Conservation (phyloP, 2,888 invertebrate species). For the Hirudinaria manillensis region DNA sequence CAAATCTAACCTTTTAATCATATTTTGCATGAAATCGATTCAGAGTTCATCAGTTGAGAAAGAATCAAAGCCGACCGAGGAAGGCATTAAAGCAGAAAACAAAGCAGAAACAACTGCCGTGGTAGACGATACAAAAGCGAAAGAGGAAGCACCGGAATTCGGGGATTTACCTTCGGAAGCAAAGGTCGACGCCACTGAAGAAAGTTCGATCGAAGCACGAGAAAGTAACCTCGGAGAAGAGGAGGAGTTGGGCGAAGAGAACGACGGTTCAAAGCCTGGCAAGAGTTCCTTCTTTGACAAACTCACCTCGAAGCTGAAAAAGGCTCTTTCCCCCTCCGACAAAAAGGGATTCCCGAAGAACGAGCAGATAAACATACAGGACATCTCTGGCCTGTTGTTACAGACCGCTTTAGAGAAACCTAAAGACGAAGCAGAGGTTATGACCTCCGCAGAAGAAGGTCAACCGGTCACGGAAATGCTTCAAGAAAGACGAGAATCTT, state of each 20-base stretch:
- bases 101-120: not conserved
- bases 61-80: not conserved
- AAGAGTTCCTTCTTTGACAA: slow-evolving; percentile 14
- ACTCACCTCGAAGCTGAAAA: slow-evolving; percentile 15
- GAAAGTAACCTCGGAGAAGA: slow-evolving; percentile 10
- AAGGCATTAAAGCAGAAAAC: not conserved
- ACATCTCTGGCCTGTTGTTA: not conserved
- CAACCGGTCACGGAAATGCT: not conserved
- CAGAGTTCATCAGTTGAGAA: slow-evolving; percentile 14
- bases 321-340: slow-evolving; percentile 16
- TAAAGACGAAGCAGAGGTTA: not conserved
- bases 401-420: slow-evolving; percentile 11
- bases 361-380: not conserved
- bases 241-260: slow-evolving; percentile 3
- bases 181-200: not conserved
- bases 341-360: slow-evolving; percentile 12
- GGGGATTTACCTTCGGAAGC: not conserved
- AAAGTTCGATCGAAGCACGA: not conserved
- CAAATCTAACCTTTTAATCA: no score
- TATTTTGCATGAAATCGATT: not conserved
- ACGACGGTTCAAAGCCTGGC: not conserved
- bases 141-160: not conserved
- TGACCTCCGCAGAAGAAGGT: not conserved
- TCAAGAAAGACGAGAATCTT: not conserved
- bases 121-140: not conserved